Percentiles rank a stretch among this genome's conserved stretches.
Evolutionary conservation across 2,888 invertebrate species (phyloP).

Genomic region (Meloe dianella): DNA sequence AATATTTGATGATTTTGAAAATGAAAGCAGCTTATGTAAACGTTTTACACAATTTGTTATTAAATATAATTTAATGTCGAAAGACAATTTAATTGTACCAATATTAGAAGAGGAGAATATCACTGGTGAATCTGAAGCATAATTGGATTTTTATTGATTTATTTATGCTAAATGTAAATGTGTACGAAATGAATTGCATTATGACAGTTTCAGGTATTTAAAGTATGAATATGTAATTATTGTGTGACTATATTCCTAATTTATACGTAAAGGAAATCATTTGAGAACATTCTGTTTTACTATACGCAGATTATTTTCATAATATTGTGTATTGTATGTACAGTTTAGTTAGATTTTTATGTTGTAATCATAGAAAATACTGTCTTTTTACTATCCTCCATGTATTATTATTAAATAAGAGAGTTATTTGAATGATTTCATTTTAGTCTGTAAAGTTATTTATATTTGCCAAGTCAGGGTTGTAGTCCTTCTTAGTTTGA

Average conservation of each 20-base stretch:
- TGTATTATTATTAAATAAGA: no score
- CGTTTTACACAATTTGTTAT: slow-evolving; percentile 97
- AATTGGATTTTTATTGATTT: slow-evolving; percentile 27
- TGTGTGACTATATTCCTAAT: not conserved
- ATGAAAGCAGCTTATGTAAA: slow-evolving; percentile 92
- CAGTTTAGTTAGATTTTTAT: not conserved
- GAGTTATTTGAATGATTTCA: not conserved
- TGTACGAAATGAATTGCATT: not conserved
- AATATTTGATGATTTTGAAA: slow-evolving; percentile 98
- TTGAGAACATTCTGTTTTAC: not conserved
- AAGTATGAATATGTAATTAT: not conserved
- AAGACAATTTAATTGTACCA: slow-evolving; percentile 97
- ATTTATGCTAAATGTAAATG: not conserved
- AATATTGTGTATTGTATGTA: not conserved
- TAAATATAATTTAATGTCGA: slow-evolving; percentile 97
- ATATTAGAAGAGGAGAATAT: slow-evolving; percentile 82
- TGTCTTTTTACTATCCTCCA: no score
- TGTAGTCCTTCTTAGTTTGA: not conserved
- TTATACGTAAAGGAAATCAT: not conserved
- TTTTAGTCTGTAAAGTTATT: no score
- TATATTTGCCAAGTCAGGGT: not conserved
- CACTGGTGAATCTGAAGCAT: slow-evolving; percentile 62
- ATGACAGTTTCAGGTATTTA: slow-evolving; percentile 6
- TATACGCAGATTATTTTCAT: not conserved
- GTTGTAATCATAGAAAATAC: no score